Conservation (phyloP, 2,888 invertebrate genomes). For the Euplagia quadripunctaria region DNA sequence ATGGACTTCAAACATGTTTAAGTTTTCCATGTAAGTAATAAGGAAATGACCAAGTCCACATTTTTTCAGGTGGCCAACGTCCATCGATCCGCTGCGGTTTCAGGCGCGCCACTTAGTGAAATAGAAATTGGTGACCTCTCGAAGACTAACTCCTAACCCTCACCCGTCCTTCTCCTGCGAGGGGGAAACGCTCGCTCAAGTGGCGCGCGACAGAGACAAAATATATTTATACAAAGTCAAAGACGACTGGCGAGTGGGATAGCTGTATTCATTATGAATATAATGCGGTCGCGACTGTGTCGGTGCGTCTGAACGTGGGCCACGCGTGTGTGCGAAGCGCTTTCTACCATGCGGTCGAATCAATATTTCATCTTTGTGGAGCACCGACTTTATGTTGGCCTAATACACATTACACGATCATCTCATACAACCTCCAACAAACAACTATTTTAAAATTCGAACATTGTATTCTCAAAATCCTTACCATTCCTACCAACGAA, state of each 20-base stretch:
- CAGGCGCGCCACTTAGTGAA: slow-evolving; percentile 84
- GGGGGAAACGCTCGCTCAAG: slow-evolving; percentile 73
- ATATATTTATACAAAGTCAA: slow-evolving; percentile 87
- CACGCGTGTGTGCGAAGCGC: slow-evolving; percentile 73
- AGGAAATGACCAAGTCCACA: slow-evolving; percentile 31
- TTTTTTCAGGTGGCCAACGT: slow-evolving; percentile 73
- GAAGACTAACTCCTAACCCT: slow-evolving; percentile 84
- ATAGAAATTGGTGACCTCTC: slow-evolving; percentile 86
- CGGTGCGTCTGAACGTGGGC: slow-evolving; percentile 78
- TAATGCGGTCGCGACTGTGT: slow-evolving; percentile 85
- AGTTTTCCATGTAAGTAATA: not conserved
- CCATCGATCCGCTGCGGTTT: slow-evolving; percentile 83
- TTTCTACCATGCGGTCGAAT: slow-evolving; percentile 77
- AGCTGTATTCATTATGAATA: slow-evolving; percentile 88
- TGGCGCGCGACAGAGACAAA: slow-evolving; percentile 79
- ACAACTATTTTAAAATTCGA: slow-evolving; percentile 25
- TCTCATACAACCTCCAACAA: slow-evolving; percentile 21
- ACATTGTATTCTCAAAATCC: slow-evolving; percentile 15
- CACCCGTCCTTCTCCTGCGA: slow-evolving; percentile 78
- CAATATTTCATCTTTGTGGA: slow-evolving; percentile 84
- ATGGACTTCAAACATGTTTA: too few relatives aligned
- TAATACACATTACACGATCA: slow-evolving; percentile 30
- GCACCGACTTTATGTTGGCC: slow-evolving; percentile 58
- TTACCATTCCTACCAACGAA: slow-evolving; percentile 26
- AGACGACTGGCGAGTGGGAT: slow-evolving; percentile 86